phyloP scores from a whole-genome alignment of 2,113 vertebrate genomes.

The Elephantulus edwardii region DNA sequence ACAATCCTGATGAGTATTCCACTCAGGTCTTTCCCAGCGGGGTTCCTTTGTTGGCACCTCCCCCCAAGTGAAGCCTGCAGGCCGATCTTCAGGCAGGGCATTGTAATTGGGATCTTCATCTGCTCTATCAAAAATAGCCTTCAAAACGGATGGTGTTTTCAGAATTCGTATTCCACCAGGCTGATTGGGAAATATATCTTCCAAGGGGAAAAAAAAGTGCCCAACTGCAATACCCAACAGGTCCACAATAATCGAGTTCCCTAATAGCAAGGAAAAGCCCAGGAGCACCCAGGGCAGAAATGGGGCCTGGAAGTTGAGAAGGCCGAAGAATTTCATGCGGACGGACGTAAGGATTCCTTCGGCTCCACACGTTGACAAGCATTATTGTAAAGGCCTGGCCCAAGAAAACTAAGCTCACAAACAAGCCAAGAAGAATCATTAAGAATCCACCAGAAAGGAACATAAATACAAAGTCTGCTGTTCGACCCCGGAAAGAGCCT shows the following conservation, averaged over 20 bases:
- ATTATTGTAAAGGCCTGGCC: constrained; percentile 99
- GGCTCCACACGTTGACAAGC: constrained; percentile 98
- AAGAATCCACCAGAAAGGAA: constrained; percentile 98
- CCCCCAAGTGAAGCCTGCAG: constrained; percentile 96
- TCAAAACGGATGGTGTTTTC: constrained; percentile 94
- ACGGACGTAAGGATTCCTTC: constrained; percentile 97
- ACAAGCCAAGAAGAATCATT: constrained; percentile 97
- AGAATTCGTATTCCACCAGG: constrained; percentile 95
- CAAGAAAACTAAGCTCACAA: constrained; percentile 97
- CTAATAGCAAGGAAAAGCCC: constrained; percentile 97
- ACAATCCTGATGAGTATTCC: constrained; percentile 62
- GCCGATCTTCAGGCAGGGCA: constrained; percentile 94
- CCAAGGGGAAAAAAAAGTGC: constrained; percentile 97
- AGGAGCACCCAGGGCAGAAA: constrained; percentile 98
- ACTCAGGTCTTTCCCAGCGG: constrained; percentile 64
- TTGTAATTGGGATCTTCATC: constrained; percentile 98
- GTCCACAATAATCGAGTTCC: constrained; percentile 99
- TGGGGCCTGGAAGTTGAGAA: constrained; percentile 97
- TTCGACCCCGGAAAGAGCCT: constrained; percentile 97
- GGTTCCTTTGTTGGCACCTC: constrained; percentile 78
- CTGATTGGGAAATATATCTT: constrained; percentile 98
- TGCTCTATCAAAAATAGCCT: constrained; percentile 95
- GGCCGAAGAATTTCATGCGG: constrained; percentile 99
- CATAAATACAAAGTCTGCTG: constrained; percentile 99
- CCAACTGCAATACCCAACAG: constrained; percentile 98